Evolutionary conservation across 2,888 invertebrate species (phyloP).

Genomic region (Villa cingulata): DNA sequence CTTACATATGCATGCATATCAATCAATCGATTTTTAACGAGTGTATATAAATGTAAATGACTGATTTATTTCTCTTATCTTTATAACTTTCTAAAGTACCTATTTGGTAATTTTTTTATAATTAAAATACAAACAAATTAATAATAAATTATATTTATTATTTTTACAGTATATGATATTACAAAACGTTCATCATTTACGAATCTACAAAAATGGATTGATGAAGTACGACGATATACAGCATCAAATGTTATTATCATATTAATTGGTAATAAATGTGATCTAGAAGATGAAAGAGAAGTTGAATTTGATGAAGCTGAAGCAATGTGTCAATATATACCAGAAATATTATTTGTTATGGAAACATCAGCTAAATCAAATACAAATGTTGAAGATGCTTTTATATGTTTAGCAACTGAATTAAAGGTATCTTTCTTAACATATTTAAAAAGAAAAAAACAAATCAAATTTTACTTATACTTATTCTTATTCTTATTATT

Average conservation of each 20-base stretch:
- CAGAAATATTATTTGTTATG: slow-evolving; percentile 73
- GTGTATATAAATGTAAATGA: too few species aligned
- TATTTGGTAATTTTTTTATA: too few species aligned
- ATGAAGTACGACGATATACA: slow-evolving; percentile 88
- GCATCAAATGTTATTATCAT: slow-evolving; percentile 83
- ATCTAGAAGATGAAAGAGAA: slow-evolving; percentile 64
- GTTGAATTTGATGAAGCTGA: slow-evolving; percentile 78
- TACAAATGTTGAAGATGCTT: slow-evolving; percentile 79
- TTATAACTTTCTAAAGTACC: too few species aligned
- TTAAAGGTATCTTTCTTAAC: too few species aligned
- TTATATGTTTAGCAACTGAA: slow-evolving; percentile 72
- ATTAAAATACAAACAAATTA: too few species aligned
- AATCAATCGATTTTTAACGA: too few species aligned
- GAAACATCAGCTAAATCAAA: slow-evolving; percentile 88
- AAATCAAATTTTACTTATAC: not conserved
- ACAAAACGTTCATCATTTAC: slow-evolving; percentile 85
- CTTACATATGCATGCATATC: too few species aligned
- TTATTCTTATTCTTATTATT: not conserved
- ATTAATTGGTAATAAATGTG: slow-evolving; percentile 86
- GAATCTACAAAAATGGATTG: slow-evolving; percentile 87
- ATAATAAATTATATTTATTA: too few species aligned
- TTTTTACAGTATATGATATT: slow-evolving; percentile 74
- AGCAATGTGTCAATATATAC: slow-evolving; percentile 71
- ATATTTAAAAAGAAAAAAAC: too few species aligned
- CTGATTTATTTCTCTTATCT: too few species aligned